Conservation (phyloP, 2,888 invertebrate species). For the Subacronicta megacephala region DNA sequence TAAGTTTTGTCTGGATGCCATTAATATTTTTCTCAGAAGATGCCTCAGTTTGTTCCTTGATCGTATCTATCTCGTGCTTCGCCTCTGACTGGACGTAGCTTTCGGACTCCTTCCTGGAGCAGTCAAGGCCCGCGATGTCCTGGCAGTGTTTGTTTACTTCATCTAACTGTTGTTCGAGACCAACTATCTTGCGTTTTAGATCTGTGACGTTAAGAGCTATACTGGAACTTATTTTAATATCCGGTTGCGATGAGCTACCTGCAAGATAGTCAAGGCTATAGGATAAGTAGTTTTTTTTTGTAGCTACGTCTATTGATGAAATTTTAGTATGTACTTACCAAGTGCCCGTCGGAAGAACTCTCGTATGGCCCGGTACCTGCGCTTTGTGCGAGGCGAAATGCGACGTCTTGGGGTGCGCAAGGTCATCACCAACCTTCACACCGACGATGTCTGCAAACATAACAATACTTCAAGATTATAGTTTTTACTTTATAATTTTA, state of each 20-base stretch:
- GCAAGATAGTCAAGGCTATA: conserved; percentile 46
- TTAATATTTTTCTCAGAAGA: conserved; percentile 48
- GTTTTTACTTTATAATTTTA: background rate
- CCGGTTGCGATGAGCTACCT: conserved; percentile 77
- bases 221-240: conserved; percentile 78
- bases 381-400: conserved; percentile 81
- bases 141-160: conserved; percentile 74
- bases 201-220: conserved; percentile 77
- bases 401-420: conserved; percentile 81
- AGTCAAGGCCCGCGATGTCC: conserved; percentile 64
- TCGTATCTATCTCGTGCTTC: conserved; percentile 41
- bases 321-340: conserved; percentile 60
- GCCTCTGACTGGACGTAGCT: conserved; percentile 38
- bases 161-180: conserved; percentile 73
- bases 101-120: conserved; percentile 55
- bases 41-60: conserved; percentile 49
- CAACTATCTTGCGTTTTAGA: conserved; percentile 76
- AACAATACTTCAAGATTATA: background rate
- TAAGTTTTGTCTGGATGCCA: conserved; percentile 65
- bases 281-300: background rate
- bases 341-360: conserved; percentile 77
- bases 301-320: background rate
- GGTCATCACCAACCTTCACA: conserved; percentile 72
- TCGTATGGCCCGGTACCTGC: conserved; percentile 76
- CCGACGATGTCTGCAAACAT: conserved; percentile 45